Evolutionary conservation across 2,797 vertebrate species (phyloP).

Genomic region (Cryptoblepharus egeriae): DNA sequence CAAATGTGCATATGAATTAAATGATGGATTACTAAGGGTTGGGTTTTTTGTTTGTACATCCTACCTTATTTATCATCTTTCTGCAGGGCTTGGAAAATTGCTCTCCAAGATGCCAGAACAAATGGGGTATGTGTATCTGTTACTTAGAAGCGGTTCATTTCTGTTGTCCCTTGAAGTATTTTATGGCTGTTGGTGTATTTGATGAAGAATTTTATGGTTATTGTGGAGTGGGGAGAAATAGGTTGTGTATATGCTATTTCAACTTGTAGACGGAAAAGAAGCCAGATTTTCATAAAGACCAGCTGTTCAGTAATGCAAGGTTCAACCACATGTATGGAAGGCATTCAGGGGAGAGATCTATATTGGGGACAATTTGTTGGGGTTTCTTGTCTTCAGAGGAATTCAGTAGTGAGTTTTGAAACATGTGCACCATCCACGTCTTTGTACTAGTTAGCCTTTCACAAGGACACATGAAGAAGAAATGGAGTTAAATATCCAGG

Average conservation of each 20-base stretch:
- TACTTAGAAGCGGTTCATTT: not conserved
- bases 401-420: not conserved
- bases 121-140: conserved; percentile 83
- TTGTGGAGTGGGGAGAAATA: not conserved
- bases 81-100: conserved; percentile 92
- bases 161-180: not conserved
- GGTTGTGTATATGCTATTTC: not conserved
- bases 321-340: not conserved
- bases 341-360: not conserved
- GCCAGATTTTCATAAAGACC: not conserved
- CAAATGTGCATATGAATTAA: not conserved
- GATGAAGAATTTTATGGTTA: not conserved
- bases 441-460: not conserved
- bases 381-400: not conserved
- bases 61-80: conserved; percentile 25
- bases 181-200: not conserved
- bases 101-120: conserved; percentile 91
- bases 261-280: not conserved
- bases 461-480: too few relatives aligned
- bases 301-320: not conserved
- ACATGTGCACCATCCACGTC: not conserved
- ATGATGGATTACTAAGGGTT: too few relatives aligned
- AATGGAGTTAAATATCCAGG: too few relatives aligned
- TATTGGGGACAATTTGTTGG: not conserved
- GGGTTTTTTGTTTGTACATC: not conserved